A percentile compares a stretch with the other conserved stretches of the same genome.
Conservation (phyloP, 2,888 invertebrate species). For the Watsonalla cultraria region DNA sequence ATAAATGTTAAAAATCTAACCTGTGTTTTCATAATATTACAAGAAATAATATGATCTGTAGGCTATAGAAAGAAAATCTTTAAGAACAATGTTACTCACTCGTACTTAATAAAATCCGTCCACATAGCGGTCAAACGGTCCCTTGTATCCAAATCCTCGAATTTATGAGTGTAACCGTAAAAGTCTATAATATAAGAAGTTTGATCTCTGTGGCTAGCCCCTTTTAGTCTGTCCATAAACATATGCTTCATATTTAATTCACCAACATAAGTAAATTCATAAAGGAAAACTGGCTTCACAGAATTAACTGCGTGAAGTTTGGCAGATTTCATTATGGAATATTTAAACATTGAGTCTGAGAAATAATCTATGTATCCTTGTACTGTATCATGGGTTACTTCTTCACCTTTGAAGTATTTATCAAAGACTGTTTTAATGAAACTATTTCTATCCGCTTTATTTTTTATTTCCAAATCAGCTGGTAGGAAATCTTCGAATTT, state of each 20-base stretch:
- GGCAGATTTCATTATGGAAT: slow-evolving; percentile 55
- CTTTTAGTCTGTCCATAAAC: slow-evolving; percentile 55
- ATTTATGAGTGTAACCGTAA: slow-evolving; percentile 41
- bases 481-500: slow-evolving; percentile 60
- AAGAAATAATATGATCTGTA: no score
- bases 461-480: slow-evolving; percentile 50
- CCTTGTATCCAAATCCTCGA: slow-evolving; percentile 53
- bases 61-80: no score
- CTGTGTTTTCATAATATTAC: no score
- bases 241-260: slow-evolving; percentile 51
- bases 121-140: slow-evolving; percentile 64
- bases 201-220: slow-evolving; percentile 68
- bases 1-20: no score
- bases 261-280: slow-evolving; percentile 63
- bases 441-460: slow-evolving; percentile 31
- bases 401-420: slow-evolving; percentile 52
- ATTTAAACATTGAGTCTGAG: slow-evolving; percentile 67
- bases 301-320: slow-evolving; percentile 44
- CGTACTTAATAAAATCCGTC: slow-evolving; percentile 60
- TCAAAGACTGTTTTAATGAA: slow-evolving; percentile 41
- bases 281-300: slow-evolving; percentile 47
- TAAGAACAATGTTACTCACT: slow-evolving; percentile 39
- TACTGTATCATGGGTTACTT: slow-evolving; percentile 39
- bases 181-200: slow-evolving; percentile 63
- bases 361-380: slow-evolving; percentile 60